A percentile compares a stretch with the other conserved stretches of the same genome.
Evolutionary conservation across 2,113 vertebrate genomes (phyloP).

Genomic region (Jaculus jaculus): DNA sequence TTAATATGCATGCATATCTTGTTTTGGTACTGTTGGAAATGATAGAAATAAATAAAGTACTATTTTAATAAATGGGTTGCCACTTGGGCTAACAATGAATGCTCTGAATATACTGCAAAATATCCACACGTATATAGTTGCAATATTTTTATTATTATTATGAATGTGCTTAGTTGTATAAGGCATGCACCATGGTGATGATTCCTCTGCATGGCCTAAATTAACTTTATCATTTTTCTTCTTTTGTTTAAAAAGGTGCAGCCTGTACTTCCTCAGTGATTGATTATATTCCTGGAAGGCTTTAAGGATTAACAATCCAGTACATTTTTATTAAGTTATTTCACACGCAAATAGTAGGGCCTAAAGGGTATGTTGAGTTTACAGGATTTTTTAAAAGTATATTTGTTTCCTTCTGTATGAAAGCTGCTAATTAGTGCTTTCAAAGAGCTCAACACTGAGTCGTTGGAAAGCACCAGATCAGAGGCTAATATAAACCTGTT

Average conservation of each 20-base stretch:
- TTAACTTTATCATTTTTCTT: conserved; percentile 74
- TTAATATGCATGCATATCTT: conserved; percentile 47
- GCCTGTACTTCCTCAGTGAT: conserved; percentile 81
- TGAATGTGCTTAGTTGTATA: conserved; percentile 77
- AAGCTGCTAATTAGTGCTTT: conserved; percentile 88
- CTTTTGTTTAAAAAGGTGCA: conserved; percentile 81
- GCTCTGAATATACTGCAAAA: conserved; percentile 44
- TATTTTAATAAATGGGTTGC: conserved; percentile 83
- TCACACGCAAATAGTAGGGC: conserved; percentile 79
- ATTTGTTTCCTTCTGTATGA: conserved; percentile 78
- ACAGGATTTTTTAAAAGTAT: conserved; percentile 85
- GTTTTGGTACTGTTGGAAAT: conserved; percentile 64
- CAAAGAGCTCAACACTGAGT: conserved; percentile 83
- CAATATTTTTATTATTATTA: conserved; percentile 63
- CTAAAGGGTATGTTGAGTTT: conserved; percentile 83
- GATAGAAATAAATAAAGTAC: conserved; percentile 80
- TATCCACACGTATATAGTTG: conserved; percentile 59
- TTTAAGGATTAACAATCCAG: conserved; percentile 84
- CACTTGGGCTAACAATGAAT: conserved; percentile 77
- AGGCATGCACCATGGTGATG: conserved; percentile 74
- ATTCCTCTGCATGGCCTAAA: conserved; percentile 74
- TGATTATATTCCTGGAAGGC: conserved; percentile 80
- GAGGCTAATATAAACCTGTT: conserved; percentile 87
- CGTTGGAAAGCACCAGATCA: conserved; percentile 83
- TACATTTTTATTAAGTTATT: conserved; percentile 84